Conservation (phyloP, 2,888 invertebrate species). For the Drosophila conformis region DNA sequence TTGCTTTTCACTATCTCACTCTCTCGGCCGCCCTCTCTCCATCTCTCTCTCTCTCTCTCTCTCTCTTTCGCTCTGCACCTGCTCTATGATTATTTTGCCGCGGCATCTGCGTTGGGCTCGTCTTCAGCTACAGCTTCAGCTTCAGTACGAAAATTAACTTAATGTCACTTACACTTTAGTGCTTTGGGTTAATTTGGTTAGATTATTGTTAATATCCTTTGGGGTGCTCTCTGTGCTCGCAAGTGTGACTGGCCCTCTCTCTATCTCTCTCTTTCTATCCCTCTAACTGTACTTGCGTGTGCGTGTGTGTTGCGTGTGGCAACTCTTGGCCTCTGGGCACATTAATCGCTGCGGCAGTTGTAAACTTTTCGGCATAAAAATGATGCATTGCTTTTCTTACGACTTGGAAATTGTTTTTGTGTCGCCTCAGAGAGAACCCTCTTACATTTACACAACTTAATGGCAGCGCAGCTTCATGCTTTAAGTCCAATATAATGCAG, state of each 20-base stretch:
- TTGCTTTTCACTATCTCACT: constrained; percentile 1
- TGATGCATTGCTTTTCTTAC: constrained; percentile 66
- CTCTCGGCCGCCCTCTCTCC: background rate
- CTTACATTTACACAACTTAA: constrained; percentile 5
- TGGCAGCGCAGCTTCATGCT: background rate
- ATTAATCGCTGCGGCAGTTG: constrained; percentile 64
- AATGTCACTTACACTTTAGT: constrained; percentile 84
- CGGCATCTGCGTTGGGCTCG: constrained; percentile 51
- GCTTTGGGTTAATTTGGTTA: constrained; percentile 83
- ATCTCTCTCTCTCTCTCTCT: constrained; percentile 7
- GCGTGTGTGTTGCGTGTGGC: constrained; percentile 11
- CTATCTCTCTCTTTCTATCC: background rate
- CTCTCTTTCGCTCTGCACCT: constrained; percentile 4
- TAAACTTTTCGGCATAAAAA: constrained; percentile 73
- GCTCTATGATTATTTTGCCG: constrained; percentile 49
- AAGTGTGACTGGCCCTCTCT: constrained; percentile 7
- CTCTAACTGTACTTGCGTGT: constrained; percentile 3
- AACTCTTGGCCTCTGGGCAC: constrained; percentile 49
- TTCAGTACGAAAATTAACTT: constrained; percentile 80
- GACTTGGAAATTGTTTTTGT: constrained; percentile 62
- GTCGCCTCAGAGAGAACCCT: constrained; percentile 24
- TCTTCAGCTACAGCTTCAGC: constrained; percentile 43
- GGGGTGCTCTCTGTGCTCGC: constrained; percentile 65
- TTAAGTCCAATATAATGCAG: no score
- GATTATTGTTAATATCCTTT: constrained; percentile 83